phyloP scores from a whole-genome alignment of 2,797 vertebrate species.

The Tragelaphus eurycerus region DNA sequence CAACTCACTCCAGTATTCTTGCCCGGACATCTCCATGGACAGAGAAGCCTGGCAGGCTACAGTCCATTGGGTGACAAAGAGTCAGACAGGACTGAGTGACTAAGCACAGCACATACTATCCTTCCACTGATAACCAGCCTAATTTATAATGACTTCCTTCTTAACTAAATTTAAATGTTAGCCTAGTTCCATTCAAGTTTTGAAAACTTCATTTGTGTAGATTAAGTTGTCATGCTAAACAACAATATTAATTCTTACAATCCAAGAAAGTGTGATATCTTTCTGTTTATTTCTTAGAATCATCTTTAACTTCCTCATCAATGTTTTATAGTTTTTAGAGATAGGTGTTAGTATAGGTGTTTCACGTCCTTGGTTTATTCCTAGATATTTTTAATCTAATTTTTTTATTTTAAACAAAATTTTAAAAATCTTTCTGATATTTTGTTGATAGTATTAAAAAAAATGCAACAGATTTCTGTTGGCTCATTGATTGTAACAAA shows the following conservation, averaged over 20 bases:
- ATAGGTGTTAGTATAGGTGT: too few relatives aligned
- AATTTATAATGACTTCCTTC: neutral
- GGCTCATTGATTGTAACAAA: neutral
- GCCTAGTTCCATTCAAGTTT: neutral
- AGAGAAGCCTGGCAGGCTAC: neutral
- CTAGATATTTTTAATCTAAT: neutral
- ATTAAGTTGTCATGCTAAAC: neutral
- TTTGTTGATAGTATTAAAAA: neutral
- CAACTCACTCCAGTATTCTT: neutral
- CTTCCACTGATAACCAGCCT: neutral
- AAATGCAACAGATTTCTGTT: neutral
- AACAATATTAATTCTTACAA: neutral
- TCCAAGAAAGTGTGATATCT: neutral
- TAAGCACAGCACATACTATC: neutral
- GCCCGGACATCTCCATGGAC: neutral
- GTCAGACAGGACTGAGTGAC: neutral
- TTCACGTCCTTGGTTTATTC: neutral
- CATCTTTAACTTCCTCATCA: neutral
- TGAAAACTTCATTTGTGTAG: neutral
- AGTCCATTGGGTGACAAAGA: neutral
- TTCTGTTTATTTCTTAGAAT: neutral
- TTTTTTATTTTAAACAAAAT: neutral
- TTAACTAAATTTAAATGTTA: neutral
- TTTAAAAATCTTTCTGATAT: neutral
- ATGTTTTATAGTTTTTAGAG: neutral